Evolutionary conservation across 2,888 invertebrate species (phyloP), one percentile per base, ranked within the genome.

Genomic region (Phaedon cochleariae): DNA sequence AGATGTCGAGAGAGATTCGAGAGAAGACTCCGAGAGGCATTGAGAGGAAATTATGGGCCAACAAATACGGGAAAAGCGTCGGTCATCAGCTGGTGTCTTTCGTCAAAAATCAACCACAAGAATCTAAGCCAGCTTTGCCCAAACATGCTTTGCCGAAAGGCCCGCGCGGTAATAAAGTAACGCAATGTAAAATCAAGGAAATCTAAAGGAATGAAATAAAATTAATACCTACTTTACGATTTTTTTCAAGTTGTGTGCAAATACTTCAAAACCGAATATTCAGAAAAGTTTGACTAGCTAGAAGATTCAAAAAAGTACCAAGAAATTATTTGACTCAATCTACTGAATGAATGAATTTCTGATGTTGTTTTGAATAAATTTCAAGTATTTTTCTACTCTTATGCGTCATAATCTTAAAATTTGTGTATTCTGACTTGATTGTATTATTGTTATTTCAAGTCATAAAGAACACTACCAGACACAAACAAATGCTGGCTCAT

Each of bases 51-150:
- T 41, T 74, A 5, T 74, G 73, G 73, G 65, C 73, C 6, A 58
- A 71, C 26, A 76, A 76, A 62, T 76, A 73, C 34, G 69, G 67
- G 12, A 76, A 74, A 70, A 66, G 69, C 15, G 62, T 68, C 4
- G 73, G 73, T 1, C 68, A 74, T 49, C 71, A 73, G 55, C 46
- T 75, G 52, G 61, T 74, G 1, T 68, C 69, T 20, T 75, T 72
- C 41, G 64, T 77, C 10, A 73, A 75, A 53, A 69, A 69, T 48
- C 76, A 75, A 59, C 64, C 73, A 0, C 41, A 37, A 20, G 37
- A 34, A 3, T 64, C 65, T 49, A 37, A 31, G 17, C 29, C 22
- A 6, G 37, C 51, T 7, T 48, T 65, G 12, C 68, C 74, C 9
- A 70, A 61, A 64, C 60, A 68, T 53, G 71, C 70, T 9, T n/a